phyloP scores from a whole-genome alignment of 2,888 invertebrate genomes.

The Strigamia crassipes region DNA sequence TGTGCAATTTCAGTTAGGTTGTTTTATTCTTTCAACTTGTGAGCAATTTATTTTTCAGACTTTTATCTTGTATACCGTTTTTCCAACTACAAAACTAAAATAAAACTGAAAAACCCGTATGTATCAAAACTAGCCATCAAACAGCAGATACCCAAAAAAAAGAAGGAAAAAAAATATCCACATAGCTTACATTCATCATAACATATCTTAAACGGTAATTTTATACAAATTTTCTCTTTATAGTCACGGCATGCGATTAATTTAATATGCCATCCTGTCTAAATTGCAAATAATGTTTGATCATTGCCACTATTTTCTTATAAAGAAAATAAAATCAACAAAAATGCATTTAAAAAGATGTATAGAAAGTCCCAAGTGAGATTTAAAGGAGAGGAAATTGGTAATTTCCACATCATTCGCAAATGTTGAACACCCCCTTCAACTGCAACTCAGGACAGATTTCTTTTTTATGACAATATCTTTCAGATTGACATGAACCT shows the following conservation, averaged over 20 bases:
- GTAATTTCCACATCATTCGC: background rate
- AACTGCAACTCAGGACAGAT: slow-evolving; percentile 59
- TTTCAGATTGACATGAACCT: slow-evolving; percentile 78
- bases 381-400: background rate
- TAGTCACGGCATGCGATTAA: slow-evolving; percentile 11
- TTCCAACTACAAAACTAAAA: slow-evolving; percentile 39
- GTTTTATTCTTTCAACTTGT: slow-evolving; percentile 24
- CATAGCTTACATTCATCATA: background rate
- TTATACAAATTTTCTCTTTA: slow-evolving; percentile 20
- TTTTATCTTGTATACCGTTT: slow-evolving; percentile 29
- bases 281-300: slow-evolving; percentile 32
- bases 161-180: background rate
- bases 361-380: background rate
- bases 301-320: slow-evolving; percentile 29
- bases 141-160: slow-evolving; percentile 28
- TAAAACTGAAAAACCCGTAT: slow-evolving; percentile 32
- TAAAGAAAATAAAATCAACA: slow-evolving; percentile 30
- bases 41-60: slow-evolving; percentile 40
- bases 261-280: slow-evolving; percentile 13
- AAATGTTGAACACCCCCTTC: slow-evolving; percentile 7
- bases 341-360: slow-evolving; percentile 33
- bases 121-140: slow-evolving; percentile 40
- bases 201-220: slow-evolving; percentile 5
- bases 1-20: background rate
- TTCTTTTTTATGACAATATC: slow-evolving; percentile 74